Percentiles rank a stretch among this genome's conserved stretches.
Conservation (phyloP, 2,888 invertebrate species). For the Drosophila recens region DNA sequence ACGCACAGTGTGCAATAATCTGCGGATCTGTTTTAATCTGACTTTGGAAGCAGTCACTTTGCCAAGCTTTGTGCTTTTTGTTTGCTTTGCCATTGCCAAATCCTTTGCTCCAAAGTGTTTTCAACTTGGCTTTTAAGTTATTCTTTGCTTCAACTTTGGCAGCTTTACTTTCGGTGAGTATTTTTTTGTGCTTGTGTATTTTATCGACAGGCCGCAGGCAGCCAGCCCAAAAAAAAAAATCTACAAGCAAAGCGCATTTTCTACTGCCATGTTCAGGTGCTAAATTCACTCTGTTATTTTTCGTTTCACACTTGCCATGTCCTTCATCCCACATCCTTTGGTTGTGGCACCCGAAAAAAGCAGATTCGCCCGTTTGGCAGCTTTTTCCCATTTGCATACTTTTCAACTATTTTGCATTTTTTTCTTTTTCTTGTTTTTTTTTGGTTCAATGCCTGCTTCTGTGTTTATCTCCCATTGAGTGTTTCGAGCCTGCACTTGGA, state of each 20-base stretch:
- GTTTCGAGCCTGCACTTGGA: conserved; percentile 31
- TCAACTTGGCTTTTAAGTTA: conserved; percentile 73
- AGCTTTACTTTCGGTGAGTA: conserved; percentile 14
- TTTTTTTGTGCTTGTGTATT: conserved; percentile 23
- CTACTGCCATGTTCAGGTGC: conserved; percentile 67
- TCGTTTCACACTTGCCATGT: conserved; percentile 41
- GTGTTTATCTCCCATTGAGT: conserved; percentile 63
- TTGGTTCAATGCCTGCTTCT: conserved; percentile 16
- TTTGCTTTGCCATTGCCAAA: conserved; percentile 70
- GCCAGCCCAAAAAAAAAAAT: conserved; percentile 27
- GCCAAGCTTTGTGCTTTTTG: conserved; percentile 54
- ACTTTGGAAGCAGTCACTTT: conserved; percentile 63
- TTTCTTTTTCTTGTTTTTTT: conserved; percentile 24
- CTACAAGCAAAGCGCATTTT: conserved; percentile 67
- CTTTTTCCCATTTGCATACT: conserved; percentile 72
- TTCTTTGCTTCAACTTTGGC: conserved; percentile 24
- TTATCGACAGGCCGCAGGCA: conserved; percentile 52
- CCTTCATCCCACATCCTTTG: background rate
- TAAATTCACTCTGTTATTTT: conserved; percentile 64
- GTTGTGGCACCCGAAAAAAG: conserved; percentile 12
- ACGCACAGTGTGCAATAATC: conserved; percentile 61
- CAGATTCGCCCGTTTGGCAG: conserved; percentile 39
- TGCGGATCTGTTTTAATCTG: conserved; percentile 57
- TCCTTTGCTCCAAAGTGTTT: conserved; percentile 66
- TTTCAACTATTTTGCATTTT: conserved; percentile 71